These are phyloP conservation scores for Conus canariensis DNA, from an alignment of 2,888 invertebrate species.

Conservation along the genomic window DNA sequence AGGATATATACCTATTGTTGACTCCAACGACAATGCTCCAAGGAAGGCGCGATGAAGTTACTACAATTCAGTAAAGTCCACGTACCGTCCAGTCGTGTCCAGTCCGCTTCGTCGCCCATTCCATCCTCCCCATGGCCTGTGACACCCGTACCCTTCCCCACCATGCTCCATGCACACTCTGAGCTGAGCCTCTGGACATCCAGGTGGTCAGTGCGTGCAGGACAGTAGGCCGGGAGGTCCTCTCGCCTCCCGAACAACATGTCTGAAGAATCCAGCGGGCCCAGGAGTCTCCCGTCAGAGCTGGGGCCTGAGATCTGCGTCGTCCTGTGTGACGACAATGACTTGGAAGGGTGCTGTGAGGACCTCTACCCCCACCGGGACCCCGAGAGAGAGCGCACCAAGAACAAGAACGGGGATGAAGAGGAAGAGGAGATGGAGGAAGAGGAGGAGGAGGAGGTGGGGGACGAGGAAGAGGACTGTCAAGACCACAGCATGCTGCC, in stretches of 20 bases:
- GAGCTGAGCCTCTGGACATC: neutral
- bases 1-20: too few relatives aligned
- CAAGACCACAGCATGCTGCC: conserved; percentile 30
- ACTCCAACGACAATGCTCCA: neutral
- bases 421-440: conserved; percentile 42
- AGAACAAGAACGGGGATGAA: neutral
- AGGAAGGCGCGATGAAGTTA: neutral
- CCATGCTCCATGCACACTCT: neutral
- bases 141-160: neutral
- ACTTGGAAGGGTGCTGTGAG: neutral
- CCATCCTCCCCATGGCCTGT: neutral
- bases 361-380: neutral
- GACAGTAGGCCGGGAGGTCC: neutral
- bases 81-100: neutral
- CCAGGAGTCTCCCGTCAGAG: neutral
- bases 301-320: conserved; percentile 38
- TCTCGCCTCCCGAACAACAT: conserved; percentile 1
- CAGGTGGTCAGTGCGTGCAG: neutral
- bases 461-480: conserved; percentile 40
- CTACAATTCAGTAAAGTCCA: neutral
- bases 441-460: conserved; percentile 37
- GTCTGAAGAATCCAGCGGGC: conserved; percentile 47
- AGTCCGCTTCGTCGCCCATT: neutral
- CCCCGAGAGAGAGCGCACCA: neutral
- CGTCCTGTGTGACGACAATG: conserved; percentile 28